Base-by-base conservation (phyloP, 2,113 vertebrate genomes). In the Oenanthe oenanthe region DNA sequence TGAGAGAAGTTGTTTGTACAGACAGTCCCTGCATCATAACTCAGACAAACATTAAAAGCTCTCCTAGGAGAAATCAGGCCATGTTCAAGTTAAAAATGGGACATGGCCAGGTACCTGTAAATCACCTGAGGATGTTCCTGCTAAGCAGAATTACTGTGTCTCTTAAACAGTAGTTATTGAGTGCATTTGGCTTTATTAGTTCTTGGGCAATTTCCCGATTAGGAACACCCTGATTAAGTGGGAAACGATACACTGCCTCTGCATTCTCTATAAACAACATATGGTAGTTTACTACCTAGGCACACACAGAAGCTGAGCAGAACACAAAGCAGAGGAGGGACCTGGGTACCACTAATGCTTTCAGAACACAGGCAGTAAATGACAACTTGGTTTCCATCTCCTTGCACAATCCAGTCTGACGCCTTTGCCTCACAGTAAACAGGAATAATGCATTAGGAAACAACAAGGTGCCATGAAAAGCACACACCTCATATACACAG, bases 171-270 rank as follows among this genome's bases (percentile, higher is more conserved):
- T 74, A 86, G 85, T 81, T 96, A 96, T 78, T 96, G 93, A 95
- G 88, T 93, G 91, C 76, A 94, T 96, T 94, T 93, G 76, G 82
- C 75, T 94, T 96, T 96, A 96, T 95, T 94, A 95, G 76, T 94
- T 92, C 88, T 94, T 93, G 90, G 88, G 93, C 79, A 95, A 96
- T 88, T 92, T 93, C 76, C 36, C 38, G 7, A 95, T 95, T 95
- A 95, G 77, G n/a, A 95, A 89, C 89, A 93, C 78, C 82, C 95
- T 95, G 92, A 96, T 96, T 94, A 97, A 96, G 82, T 92, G 76
- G 90, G 93, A 95, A 96, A 94, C 48, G 22, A 95, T 78, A 92
- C 92, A 95, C 68, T 90, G 60, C 85, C 76, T 96, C 81, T 93
- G 85, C 88, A 81, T 84, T 93, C 76, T 86, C 76, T 86, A 84